Conservation (phyloP, 2,113 vertebrate genomes). For the Callopanchax toddi region DNA sequence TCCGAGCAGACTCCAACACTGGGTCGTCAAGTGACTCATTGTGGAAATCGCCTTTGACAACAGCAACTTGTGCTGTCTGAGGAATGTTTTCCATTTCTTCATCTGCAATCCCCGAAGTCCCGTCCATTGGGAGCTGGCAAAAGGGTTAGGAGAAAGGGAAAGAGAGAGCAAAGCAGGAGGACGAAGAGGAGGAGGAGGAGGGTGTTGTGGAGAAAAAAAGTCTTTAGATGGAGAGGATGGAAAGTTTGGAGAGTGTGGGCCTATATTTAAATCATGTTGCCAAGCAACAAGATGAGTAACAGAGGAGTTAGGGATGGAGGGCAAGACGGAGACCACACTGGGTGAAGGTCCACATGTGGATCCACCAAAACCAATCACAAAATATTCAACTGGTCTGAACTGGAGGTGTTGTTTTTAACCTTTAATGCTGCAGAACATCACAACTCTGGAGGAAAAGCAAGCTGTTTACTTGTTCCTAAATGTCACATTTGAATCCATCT, state of each 20-base stretch:
- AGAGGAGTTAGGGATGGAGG: constrained; percentile 67
- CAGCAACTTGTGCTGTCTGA: constrained; percentile 71
- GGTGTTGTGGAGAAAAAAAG: constrained; percentile 51
- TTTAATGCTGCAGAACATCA: constrained; percentile 18
- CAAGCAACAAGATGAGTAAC: constrained; percentile 76
- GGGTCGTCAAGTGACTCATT: constrained; percentile 77
- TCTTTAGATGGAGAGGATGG: constrained; percentile 77
- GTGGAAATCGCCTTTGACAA: constrained; percentile 73
- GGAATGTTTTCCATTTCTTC: constrained; percentile 84
- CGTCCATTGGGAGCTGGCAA: constrained; percentile 66
- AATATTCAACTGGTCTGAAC: too few relatives aligned
- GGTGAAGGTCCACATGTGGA: constrained; percentile 11
- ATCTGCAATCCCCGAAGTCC: constrained; percentile 74
- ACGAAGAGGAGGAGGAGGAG: constrained; percentile 11
- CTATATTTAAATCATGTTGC: constrained; percentile 84
- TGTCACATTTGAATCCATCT: constrained; percentile 1
- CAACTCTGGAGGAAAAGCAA: neutral
- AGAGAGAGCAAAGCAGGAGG: constrained; percentile 4
- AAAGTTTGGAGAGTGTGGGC: constrained; percentile 77
- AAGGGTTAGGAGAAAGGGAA: constrained; percentile 14
- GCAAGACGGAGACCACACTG: constrained; percentile 62
- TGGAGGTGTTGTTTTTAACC: too few relatives aligned
- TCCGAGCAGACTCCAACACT: constrained; percentile 55
- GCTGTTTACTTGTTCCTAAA: neutral
- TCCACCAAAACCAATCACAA: too few relatives aligned